Percentiles rank a stretch among this genome's conserved stretches.
Evolutionary conservation across 2,797 vertebrate species (phyloP).

Genomic region (Helarctos malayanus): DNA sequence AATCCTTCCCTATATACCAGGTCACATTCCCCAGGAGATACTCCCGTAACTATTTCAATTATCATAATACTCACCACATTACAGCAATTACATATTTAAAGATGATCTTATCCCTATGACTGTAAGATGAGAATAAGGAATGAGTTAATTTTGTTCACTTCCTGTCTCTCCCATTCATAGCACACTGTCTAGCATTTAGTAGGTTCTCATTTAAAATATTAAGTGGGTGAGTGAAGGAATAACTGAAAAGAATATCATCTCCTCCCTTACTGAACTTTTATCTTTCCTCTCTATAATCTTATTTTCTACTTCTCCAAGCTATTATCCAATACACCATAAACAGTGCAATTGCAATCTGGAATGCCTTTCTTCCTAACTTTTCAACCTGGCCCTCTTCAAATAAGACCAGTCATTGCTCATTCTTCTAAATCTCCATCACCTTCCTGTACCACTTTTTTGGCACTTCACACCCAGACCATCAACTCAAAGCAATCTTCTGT

Average conservation of each 20-base stretch:
- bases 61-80: background rate
- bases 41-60: conserved; percentile 24
- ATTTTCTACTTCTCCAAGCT: background rate
- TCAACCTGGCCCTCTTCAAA: background rate
- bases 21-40: background rate
- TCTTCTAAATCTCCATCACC: background rate
- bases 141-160: background rate
- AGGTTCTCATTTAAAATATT: conserved; percentile 36
- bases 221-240: background rate
- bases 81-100: conserved; percentile 27
- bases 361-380: background rate
- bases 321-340: background rate
- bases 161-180: background rate
- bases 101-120: background rate
- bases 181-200: background rate
- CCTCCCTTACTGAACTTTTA: background rate
- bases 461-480: background rate
- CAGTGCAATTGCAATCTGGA: background rate
- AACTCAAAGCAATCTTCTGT: background rate
- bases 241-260: background rate
- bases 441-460: background rate
- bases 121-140: conserved; percentile 19
- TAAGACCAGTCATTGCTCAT: background rate
- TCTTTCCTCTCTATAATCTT: background rate
- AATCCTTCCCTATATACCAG: background rate